Conservation (phyloP, 2,113 vertebrate species). For the Maccullochella peelii region DNA sequence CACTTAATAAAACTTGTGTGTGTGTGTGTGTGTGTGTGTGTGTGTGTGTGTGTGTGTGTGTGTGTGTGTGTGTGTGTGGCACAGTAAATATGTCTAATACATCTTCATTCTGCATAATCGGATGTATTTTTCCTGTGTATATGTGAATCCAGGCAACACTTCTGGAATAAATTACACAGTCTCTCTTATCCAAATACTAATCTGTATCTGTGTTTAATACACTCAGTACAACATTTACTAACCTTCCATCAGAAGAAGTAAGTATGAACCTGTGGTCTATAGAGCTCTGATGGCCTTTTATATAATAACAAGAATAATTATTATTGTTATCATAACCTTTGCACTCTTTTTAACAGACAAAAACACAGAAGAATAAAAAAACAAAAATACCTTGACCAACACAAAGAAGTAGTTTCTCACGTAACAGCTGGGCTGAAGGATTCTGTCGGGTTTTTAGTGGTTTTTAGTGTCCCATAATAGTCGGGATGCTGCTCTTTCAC, state of each 20-base stretch:
- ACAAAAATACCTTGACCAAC: too few species aligned
- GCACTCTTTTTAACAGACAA: too few species aligned
- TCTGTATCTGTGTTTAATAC: background rate
- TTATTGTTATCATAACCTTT: too few species aligned
- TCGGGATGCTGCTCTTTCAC: background rate
- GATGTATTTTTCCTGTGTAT: constrained; percentile 12
- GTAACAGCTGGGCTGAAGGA: background rate
- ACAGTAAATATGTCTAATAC: background rate
- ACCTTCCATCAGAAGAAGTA: background rate
- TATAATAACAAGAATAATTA: background rate
- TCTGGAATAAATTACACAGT: constrained; percentile 26
- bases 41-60: too few species aligned
- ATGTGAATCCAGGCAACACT: background rate
- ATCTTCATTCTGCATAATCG: constrained; percentile 13
- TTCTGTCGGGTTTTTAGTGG: background rate
- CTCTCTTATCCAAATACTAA: background rate
- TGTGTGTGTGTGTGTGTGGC: too few species aligned
- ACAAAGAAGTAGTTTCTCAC: background rate
- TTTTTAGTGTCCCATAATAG: background rate
- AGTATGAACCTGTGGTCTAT: too few species aligned
- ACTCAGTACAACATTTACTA: background rate
- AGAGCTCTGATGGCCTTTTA: background rate
- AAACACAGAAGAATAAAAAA: background rate
- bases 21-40: background rate
- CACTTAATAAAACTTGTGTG: background rate